Conservation (phyloP, 2,113 vertebrate genomes). For the Cynocephalus volans region DNA sequence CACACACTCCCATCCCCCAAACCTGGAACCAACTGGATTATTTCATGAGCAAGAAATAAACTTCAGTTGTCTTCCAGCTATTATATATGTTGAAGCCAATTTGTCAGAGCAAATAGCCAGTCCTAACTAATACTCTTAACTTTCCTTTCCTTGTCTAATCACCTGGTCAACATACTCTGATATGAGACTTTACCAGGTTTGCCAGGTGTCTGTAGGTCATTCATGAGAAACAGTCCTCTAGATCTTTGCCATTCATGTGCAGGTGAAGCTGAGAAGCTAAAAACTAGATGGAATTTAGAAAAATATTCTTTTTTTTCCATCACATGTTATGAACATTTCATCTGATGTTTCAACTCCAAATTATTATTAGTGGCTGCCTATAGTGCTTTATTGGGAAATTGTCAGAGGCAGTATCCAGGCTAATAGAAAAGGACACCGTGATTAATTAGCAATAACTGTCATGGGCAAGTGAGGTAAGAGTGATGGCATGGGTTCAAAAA, state of each 20-base stretch:
- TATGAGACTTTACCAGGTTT: background rate
- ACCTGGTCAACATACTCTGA: background rate
- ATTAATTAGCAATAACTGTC: slow-evolving; percentile 63
- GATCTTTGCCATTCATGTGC: background rate
- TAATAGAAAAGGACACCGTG: slow-evolving; percentile 25
- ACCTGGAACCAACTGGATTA: background rate
- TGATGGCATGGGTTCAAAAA: slow-evolving; percentile 24
- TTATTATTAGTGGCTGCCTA: background rate
- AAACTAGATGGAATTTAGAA: slow-evolving; percentile 15
- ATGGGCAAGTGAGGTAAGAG: slow-evolving; percentile 46
- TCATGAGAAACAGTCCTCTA: slow-evolving; percentile 1
- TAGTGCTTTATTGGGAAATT: background rate
- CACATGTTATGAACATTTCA: slow-evolving; percentile 5
- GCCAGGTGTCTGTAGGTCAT: background rate
- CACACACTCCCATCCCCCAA: background rate
- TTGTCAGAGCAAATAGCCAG: background rate
- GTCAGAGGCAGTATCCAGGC: slow-evolving; percentile 14
- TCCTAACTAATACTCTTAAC: background rate
- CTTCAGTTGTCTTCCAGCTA: background rate
- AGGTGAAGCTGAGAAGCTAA: slow-evolving; percentile 11
- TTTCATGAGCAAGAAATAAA: slow-evolving; percentile 16
- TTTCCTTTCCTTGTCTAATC: background rate
- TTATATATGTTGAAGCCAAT: background rate
- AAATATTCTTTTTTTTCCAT: background rate
- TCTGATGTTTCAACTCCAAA: background rate